phyloP scores from a whole-genome alignment of 2,797 vertebrate genomes.

The Xiphophorus birchmanni region DNA sequence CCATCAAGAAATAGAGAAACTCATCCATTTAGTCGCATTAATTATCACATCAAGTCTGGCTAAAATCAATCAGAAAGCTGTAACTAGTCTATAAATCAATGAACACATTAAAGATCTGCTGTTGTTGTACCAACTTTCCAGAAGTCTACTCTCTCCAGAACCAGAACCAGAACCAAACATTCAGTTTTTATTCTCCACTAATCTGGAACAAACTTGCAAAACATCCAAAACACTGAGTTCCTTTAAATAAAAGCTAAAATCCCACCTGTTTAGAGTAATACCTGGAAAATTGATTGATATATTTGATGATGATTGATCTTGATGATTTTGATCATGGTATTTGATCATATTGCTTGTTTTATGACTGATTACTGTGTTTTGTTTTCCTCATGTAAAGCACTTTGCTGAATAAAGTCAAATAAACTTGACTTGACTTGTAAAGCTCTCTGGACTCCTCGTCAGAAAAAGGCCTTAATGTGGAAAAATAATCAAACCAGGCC shows the following conservation, averaged over 20 bases:
- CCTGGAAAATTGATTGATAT: too few relatives aligned
- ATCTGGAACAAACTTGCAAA: neutral
- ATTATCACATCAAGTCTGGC: too few relatives aligned
- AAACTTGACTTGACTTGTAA: neutral
- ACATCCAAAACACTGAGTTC: neutral
- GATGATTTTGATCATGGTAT: too few relatives aligned
- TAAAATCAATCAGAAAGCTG: neutral
- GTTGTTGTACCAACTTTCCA: neutral
- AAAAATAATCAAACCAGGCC: neutral
- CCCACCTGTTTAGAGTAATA: too few relatives aligned
- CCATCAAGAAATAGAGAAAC: too few relatives aligned
- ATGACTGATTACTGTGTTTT: neutral
- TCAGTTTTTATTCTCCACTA: too few relatives aligned
- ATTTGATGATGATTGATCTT: too few relatives aligned
- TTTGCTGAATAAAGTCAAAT: neutral
- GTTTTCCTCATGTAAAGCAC: neutral
- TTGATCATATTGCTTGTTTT: neutral
- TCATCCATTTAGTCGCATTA: too few relatives aligned
- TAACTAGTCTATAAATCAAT: neutral
- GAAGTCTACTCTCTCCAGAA: neutral
- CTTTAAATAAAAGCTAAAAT: neutral
- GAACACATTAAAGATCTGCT: neutral
- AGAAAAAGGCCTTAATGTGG: neutral
- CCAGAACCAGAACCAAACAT: too few relatives aligned
- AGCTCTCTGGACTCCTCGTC: neutral